Base-by-base conservation (phyloP, 2,113 vertebrate species). In the Sisor rabdophorus region DNA sequence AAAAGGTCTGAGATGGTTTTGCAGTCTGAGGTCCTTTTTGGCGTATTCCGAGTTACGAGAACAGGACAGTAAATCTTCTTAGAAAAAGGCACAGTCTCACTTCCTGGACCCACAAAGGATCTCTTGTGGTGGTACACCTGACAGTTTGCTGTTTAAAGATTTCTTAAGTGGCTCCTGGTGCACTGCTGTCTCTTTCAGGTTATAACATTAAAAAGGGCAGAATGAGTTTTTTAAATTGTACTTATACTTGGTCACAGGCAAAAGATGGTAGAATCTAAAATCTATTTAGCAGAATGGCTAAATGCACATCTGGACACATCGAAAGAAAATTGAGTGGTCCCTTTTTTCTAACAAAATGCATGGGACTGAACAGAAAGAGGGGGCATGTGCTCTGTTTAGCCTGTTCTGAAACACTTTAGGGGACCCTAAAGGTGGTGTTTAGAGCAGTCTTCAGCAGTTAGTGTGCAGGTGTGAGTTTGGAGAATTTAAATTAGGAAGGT, bases 1-100 rank as follows among this genome's bases (percentile, higher is more conserved):
- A 76, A 15, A 71, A 20, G 22, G 22, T 53, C 56, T 32, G 78
- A 76, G 76, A 79, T 73, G 63, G 70, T 77, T 75, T 69, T 68
- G 75, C 67, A 80, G 79, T 73, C 67, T 54, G 75, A 80, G 67
- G 75, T 79, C 76, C 72, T 56, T 78, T 26, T 77, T n/a, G 50
- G 64, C 75, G 75, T 50, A 69, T 56, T 55, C n/a, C n/a, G n/a
- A n/a, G n/a, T n/a, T 68, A 75, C 71, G 70, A 55, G 64, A 60
- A 65, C 32, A 52, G 59, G 54, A 73, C n/a, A 44, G 58, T 36
- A 61, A 65, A 59, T 71, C 58, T 24, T 47, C 28, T 64, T 20
- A 60, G 30, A 83, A 84, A 87, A 91, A 92, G 89, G 90, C 90
- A 91, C 89, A 74, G 79, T 85, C 54, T 61, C 15, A 54, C 47